These are phyloP conservation scores for Orchesellides sinensis DNA, from an alignment of 2,888 invertebrate genomes.

Conservation along the genomic window DNA sequence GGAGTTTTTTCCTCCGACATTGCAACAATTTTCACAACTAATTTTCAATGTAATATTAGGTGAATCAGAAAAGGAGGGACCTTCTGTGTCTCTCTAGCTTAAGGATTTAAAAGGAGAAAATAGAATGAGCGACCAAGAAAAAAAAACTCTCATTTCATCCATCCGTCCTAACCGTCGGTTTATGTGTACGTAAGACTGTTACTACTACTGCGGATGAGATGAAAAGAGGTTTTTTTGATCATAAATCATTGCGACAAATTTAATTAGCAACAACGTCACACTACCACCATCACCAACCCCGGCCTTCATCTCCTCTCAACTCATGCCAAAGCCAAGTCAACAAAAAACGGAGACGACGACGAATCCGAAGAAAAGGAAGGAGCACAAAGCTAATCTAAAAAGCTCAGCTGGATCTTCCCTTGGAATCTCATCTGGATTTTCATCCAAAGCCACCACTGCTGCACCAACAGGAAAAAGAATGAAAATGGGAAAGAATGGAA, in stretches of 20 bases:
- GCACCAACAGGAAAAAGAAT: conserved; percentile 9
- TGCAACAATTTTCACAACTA: conserved; percentile 45
- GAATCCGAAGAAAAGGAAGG: not conserved
- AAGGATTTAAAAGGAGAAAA: conserved; percentile 50
- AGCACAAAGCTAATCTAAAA: conserved; percentile 49
- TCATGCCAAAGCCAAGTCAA: conserved; percentile 2
- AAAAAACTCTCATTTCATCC: conserved; percentile 62
- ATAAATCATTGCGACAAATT: conserved; percentile 75
- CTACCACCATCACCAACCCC: too few species aligned
- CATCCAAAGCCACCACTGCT: conserved; percentile 20
- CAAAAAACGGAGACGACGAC: not conserved
- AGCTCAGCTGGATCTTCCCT: conserved; percentile 62
- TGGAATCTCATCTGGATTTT: conserved; percentile 58
- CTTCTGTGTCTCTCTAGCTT: conserved; percentile 4
- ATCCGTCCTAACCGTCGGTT: conserved; percentile 46
- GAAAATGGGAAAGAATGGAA: conserved; percentile 28
- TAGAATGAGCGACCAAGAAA: conserved; percentile 37
- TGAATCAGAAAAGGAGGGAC: conserved; percentile 35
- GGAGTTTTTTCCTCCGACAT: too few species aligned
- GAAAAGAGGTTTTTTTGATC: conserved; percentile 68
- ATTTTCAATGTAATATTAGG: conserved; percentile 15
- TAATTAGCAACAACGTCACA: conserved; percentile 73
- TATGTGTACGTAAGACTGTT: not conserved
- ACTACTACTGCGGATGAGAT: conserved; percentile 58
- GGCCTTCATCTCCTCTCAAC: conserved; percentile 1